These are phyloP conservation scores for Ditula angustiorana DNA, from an alignment of 2,888 invertebrate species.

Conservation along the genomic window DNA sequence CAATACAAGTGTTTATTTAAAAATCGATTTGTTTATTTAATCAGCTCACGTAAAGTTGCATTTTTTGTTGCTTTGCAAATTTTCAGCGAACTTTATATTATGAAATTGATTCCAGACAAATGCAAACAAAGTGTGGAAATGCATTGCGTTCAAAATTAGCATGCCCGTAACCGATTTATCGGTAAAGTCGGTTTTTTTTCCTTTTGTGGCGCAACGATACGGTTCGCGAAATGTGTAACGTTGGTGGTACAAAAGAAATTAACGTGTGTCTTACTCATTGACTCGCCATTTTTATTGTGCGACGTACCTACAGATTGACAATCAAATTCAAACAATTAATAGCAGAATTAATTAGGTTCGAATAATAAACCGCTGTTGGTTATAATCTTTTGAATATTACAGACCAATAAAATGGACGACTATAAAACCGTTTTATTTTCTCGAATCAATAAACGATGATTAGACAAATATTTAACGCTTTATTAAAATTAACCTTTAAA, in stretches of 20 bases:
- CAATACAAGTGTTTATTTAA: no score
- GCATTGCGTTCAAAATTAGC: conserved; percentile 71
- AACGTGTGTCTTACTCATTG: conserved; percentile 45
- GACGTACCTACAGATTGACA: neutral
- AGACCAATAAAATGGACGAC: neutral
- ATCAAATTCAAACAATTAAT: neutral
- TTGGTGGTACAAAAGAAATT: conserved; percentile 68
- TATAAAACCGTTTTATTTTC: neutral
- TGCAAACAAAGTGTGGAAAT: conserved; percentile 57
- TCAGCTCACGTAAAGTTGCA: no score
- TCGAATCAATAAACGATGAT: neutral
- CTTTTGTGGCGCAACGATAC: conserved; percentile 72
- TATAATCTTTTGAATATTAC: neutral
- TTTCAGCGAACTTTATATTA: conserved; percentile 35
- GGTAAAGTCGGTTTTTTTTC: conserved; percentile 67
- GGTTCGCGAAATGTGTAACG: conserved; percentile 79
- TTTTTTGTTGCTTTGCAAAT: neutral
- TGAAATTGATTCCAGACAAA: conserved; percentile 50
- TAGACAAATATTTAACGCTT: neutral
- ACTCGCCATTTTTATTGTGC: neutral
- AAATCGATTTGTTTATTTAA: no score
- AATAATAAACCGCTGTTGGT: neutral
- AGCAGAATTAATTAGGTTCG: neutral
- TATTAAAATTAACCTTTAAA: conserved; percentile 7
- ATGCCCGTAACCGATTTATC: conserved; percentile 69